Percentiles rank a stretch among this genome's conserved stretches.
Conservation (phyloP, 1,140 invertebrate species). For the Carcinoscorpius rotundicauda region DNA sequence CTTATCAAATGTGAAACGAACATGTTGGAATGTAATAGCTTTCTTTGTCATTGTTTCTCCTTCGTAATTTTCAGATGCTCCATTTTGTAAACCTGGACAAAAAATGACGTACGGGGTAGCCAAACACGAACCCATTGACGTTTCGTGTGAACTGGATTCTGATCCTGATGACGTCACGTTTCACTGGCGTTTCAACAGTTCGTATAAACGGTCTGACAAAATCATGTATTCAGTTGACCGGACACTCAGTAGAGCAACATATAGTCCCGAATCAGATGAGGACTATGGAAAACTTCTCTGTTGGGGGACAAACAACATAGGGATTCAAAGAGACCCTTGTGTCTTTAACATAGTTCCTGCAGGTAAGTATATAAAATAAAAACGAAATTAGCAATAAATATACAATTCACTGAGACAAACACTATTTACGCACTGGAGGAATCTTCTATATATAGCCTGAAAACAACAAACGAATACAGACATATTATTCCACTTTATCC, state of each 20-base stretch:
- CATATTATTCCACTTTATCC: no score
- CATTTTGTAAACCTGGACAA: conserved; percentile 59
- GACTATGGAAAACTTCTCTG: conserved; percentile 78
- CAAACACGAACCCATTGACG: conserved; percentile 56
- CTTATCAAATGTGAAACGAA: no score
- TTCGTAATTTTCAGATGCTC: conserved; percentile 55
- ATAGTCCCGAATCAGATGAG: conserved; percentile 59
- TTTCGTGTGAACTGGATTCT: conserved; percentile 70
- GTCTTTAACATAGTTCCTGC: conserved; percentile 82
- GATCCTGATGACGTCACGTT: conserved; percentile 67
- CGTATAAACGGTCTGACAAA: conserved; percentile 33
- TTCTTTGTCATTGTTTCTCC: conserved; percentile 28
- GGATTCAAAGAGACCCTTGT: conserved; percentile 56
- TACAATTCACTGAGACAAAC: no score
- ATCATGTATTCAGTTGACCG: conserved; percentile 25
- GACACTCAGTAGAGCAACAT: conserved; percentile 47
- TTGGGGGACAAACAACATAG: conserved; percentile 68
- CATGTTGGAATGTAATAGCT: no score
- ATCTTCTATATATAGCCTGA: no score
- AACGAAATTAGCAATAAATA: no score
- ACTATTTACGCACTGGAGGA: no score
- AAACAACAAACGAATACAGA: no score
- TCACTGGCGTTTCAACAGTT: conserved; percentile 84
- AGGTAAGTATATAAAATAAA: conserved; percentile 42
- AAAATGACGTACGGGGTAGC: conserved; percentile 67